Evolutionary conservation across 1,140 invertebrate species (phyloP).

Genomic region (Achatina immaculata): DNA sequence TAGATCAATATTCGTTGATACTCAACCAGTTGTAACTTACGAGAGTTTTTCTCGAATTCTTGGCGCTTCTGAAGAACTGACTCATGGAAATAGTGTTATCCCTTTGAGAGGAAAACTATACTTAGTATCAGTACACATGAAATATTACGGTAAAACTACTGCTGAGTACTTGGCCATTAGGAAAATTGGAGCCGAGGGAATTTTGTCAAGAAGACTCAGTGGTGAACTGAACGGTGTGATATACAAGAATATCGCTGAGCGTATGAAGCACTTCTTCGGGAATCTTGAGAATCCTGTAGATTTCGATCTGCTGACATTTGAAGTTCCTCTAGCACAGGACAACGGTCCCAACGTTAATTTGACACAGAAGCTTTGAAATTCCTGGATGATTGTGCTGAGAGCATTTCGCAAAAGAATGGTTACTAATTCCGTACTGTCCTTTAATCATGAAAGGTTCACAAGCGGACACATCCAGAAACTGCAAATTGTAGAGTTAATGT

Average conservation of each 20-base stretch:
- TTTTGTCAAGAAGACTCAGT: background rate
- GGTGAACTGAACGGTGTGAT: background rate
- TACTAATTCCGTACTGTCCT: too few species aligned
- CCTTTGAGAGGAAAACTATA: background rate
- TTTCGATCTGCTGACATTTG: background rate
- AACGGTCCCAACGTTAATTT: background rate
- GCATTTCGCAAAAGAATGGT: too few species aligned
- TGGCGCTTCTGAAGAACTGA: background rate
- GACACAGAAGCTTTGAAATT: background rate
- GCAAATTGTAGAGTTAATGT: too few species aligned
- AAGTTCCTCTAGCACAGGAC: background rate
- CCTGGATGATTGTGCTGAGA: background rate
- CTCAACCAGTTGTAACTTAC: background rate
- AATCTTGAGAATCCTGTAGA: background rate
- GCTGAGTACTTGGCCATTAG: background rate
- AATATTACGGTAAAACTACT: background rate
- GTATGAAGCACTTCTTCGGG: background rate
- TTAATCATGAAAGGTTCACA: too few species aligned
- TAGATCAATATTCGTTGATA: background rate
- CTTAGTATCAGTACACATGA: background rate
- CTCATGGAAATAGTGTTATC: background rate
- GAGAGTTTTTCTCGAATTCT: background rate
- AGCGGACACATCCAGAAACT: too few species aligned
- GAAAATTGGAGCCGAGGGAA: background rate
- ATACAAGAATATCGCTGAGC: background rate